phyloP scores from a whole-genome alignment of 2,113 vertebrate species.

The Peromyscus leucopus region DNA sequence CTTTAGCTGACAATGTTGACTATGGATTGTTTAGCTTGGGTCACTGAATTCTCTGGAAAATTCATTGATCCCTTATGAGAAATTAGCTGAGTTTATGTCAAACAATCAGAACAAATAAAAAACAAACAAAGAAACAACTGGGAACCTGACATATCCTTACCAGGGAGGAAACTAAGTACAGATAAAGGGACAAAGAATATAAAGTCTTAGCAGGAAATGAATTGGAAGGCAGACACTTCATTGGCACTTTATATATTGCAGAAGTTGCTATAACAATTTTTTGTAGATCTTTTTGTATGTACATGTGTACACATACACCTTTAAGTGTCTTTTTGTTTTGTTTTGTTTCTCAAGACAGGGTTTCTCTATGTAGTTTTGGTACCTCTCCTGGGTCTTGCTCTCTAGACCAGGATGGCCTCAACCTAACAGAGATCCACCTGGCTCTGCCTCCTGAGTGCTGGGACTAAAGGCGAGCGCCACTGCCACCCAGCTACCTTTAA shows the following conservation, averaged over 20 bases:
- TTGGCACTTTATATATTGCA: neutral
- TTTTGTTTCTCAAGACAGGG: too few species aligned
- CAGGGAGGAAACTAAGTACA: neutral
- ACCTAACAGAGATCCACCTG: too few species aligned
- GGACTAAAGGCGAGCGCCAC: too few species aligned
- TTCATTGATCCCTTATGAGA: neutral
- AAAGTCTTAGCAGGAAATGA: neutral
- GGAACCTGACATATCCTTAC: neutral
- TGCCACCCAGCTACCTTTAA: too few species aligned
- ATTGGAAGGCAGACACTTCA: slow-evolving; percentile 1
- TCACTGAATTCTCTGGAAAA: neutral
- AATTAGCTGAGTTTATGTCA: neutral
- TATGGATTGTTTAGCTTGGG: neutral
- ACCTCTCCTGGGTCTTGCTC: too few species aligned
- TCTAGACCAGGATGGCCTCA: too few species aligned
- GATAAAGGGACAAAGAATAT: neutral
- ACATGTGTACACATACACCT: accelerated
- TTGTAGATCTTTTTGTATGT: neutral
- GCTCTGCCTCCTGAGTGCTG: too few species aligned
- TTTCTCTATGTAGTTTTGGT: too few species aligned
- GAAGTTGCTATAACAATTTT: neutral
- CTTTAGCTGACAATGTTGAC: neutral
- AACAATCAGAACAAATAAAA: neutral
- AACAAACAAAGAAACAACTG: neutral
- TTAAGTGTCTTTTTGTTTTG: too few species aligned